Base-by-base conservation (phyloP, 2,888 invertebrate genomes). In the Spisula subtruncata region DNA sequence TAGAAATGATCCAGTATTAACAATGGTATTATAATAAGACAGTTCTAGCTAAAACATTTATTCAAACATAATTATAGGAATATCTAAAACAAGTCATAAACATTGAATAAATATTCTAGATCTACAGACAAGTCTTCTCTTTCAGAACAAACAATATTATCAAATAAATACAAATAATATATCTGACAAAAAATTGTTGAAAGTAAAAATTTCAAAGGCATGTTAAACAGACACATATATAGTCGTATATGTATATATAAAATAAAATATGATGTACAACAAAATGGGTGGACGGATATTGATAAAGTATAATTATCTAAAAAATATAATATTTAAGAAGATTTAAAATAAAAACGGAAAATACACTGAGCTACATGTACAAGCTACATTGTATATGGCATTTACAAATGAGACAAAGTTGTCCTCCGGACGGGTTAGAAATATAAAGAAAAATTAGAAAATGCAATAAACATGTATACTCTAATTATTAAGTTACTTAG, bases 381-480 rank as follows among this genome's bases (percentile, higher is more conserved):
- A 41, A 60, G 20, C n/a, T 60, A 60, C 60, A 25, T 8, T 60
- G 25, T 71, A 6, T 71, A 71, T 75, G 75, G 32, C 75, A 75
- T 75, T 16, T 75, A 75, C 75, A 75, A 75, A 35, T 75, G 75
- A 75, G 75, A 75, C 75, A 75, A 32, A 75, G 32, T 35, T 16
- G 29, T 75, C 75, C 75, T 75, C 75, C 75, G 32, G 75, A 75
- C 29, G 20, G 1, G 16, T 75, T 75, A 35, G 8, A 35, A 14
- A 75, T 2, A 71, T 10, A 71, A n/a, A 71, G 20, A 32, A 29
- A 32, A 71, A 71, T 25, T 29, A 71, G 71, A 71, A 75, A 75
- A 60, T 60, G 32, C 29, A 75, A 16, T 60, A 60, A n/a, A n/a
- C n/a, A n/a, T n/a, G n/a, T n/a, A n/a, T 35, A 35, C 29, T 18